Evolutionary conservation across 2,113 vertebrate genomes (phyloP), one percentile per base, ranked within the genome.

Genomic region (Brachypodius melanocephalos): DNA sequence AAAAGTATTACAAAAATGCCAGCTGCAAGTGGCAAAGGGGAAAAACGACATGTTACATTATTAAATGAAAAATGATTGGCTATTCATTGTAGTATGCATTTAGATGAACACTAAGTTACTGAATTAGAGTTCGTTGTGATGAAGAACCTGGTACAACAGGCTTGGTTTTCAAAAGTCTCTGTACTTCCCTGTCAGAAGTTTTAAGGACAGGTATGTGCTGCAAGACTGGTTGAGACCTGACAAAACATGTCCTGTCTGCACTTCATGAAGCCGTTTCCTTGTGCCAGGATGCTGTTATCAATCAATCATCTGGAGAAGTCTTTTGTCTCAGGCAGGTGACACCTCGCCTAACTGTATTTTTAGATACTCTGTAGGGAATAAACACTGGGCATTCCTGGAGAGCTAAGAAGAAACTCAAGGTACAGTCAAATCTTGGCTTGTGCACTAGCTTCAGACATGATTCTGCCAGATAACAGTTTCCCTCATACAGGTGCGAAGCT

Each of bases 21-120:
- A 95, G 94, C 67, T 93, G 91, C 67, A 93, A 91, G 59, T 73
- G 58, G 63, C 58, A 83, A 93, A 80, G 16, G 20, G 67, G 55
- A 93, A 88, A 95, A 95, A 89, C 9, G 28, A 80, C 62, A 86
- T 15, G 24, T 59, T 93, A 77, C 87, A 91, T 90, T 71, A 88
- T 88, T 83, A 83, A 95, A 83, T 85, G 76, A 83, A 82, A 95
- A 90, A 79, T 85, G 16, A 85, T 62, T 68, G 71, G 79, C 46
- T 91, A 20, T 54, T 40, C 48, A 46, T 55, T 83, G 34, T 71
- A 75, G 75, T 49, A 66, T 10, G 49, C 62, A 85, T 95, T 93
- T 63, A 89, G 63, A 74, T 66, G 49, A 91, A 85, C 46, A 46
- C 6, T 42, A n/a, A 54, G 25, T 66, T 90, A 74, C 59, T 77